A percentile compares a stretch with the other conserved stretches of the same genome.
Conservation (phyloP, 2,797 vertebrate genomes). For the Sebastes diploproa region DNA sequence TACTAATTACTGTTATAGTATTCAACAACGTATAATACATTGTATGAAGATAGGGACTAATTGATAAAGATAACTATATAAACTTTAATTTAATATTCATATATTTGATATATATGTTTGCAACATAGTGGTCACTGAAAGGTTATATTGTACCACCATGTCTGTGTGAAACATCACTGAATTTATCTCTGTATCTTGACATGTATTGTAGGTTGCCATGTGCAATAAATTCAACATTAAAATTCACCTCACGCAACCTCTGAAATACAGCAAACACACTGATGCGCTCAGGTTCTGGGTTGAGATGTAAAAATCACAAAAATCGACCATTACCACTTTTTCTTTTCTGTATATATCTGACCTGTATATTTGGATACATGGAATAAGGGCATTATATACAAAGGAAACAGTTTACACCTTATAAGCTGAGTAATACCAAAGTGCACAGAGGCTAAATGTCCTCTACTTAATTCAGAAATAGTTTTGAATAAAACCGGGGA, state of each 20-base stretch:
- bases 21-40: not conserved
- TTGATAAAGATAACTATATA: not conserved
- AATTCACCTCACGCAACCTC: slow-evolving; percentile 19
- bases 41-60: not conserved
- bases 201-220: not conserved
- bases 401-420: not conserved
- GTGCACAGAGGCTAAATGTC: slow-evolving; percentile 19
- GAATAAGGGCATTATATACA: not conserved
- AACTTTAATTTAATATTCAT: not conserved
- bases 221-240: slow-evolving; percentile 25
- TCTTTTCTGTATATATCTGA: not conserved
- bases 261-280: slow-evolving; percentile 10
- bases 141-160: not conserved
- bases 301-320: slow-evolving; percentile 12
- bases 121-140: not conserved
- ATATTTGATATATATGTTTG: not conserved
- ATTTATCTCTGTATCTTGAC: not conserved
- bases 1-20: not conserved
- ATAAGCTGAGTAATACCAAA: not conserved
- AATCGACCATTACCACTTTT: not conserved
- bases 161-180: not conserved
- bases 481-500: slow-evolving; percentile 36
- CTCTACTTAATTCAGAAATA: slow-evolving; percentile 29
- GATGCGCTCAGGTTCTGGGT: not conserved
- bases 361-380: not conserved